Base-by-base conservation (phyloP, 2,797 vertebrate genomes). In the Ceyx erithaca region DNA sequence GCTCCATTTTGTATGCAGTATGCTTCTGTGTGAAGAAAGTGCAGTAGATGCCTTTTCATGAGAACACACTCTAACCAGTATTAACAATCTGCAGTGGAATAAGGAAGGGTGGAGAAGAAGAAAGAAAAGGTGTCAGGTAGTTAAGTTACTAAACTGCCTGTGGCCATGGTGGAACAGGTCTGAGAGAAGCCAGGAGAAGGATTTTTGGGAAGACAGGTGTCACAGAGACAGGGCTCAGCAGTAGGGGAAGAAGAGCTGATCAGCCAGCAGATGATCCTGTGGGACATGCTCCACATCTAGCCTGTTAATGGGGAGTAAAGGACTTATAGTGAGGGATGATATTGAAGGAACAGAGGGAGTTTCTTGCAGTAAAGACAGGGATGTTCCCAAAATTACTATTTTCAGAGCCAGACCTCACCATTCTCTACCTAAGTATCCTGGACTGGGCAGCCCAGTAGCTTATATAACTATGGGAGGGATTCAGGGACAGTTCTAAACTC, bases 251-350 rank as follows among this genome's bases (percentile, higher is more conserved):
- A 37, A 58, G 21, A 55, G 37, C 33, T 66, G 30, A 80, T 72
- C 54, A 59, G 33, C 48, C 0, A 0, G 61, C 33, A 82, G 14
- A 12, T 69, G 30, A 40, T 57, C 45, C 40, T 52, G 6, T 70
- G 59, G 41, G n/a, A 66, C 45, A 33, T 0, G 2, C 11, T 61
- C 15, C 12, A 5, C 57, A 18, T 51, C 41, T 68, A n/a, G 10
- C 17, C 19, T 84, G 28, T 52, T 81, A 61, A 40, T 30, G 37
- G 19, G 10, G 19, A 71, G 37, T 64, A 52, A 62, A 49, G 79
- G 28, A 26, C 15, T 81, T 72, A 21, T 28, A n/a, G 17, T 55
- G 63, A 83, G 51, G 14, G 8, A 11, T 87, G 51, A 37, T 46
- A 20, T 7, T 69, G 63, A 81, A 33, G 57, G 22, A 26, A 41